Conservation (phyloP, 2,888 invertebrate species). For the Apoderus coryli region DNA sequence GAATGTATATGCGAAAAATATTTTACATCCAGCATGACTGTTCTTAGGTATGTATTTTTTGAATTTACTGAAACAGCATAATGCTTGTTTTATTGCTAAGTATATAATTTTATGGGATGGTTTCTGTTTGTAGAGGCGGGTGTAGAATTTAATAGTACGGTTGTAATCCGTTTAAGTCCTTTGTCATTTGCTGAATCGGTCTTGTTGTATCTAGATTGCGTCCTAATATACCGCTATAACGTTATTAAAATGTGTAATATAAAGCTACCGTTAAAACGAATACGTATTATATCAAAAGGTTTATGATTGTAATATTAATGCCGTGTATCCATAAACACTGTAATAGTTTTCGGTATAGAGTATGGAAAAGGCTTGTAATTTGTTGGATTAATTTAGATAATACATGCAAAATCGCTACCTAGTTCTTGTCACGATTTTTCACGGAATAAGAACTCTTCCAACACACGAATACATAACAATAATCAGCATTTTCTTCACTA, state of each 20-base stretch:
- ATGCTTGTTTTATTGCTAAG: no score
- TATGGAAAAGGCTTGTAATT: slow-evolving; percentile 25
- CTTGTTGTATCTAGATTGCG: slow-evolving; percentile 17
- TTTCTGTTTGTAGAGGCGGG: no score
- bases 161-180: slow-evolving; percentile 21
- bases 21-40: no score
- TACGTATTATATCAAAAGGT: slow-evolving; percentile 27
- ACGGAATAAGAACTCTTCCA: slow-evolving; percentile 5
- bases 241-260: slow-evolving; percentile 23
- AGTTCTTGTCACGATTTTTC: slow-evolving; percentile 16
- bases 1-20: no score
- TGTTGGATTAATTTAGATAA: slow-evolving; percentile 30
- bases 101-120: slow-evolving; percentile 16
- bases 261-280: slow-evolving; percentile 24
- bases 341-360: slow-evolving; percentile 22
- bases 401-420: slow-evolving; percentile 22
- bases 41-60: no score
- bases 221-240: slow-evolving; percentile 19
- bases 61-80: no score
- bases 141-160: slow-evolving; percentile 20
- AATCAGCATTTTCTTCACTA: no score
- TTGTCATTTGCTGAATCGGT: slow-evolving; percentile 20
- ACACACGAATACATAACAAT: no score
- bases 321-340: slow-evolving; percentile 24
- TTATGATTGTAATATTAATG: slow-evolving; percentile 26